phyloP scores from a whole-genome alignment of 2,113 vertebrate genomes.

The Typhlomys cinereus region DNA sequence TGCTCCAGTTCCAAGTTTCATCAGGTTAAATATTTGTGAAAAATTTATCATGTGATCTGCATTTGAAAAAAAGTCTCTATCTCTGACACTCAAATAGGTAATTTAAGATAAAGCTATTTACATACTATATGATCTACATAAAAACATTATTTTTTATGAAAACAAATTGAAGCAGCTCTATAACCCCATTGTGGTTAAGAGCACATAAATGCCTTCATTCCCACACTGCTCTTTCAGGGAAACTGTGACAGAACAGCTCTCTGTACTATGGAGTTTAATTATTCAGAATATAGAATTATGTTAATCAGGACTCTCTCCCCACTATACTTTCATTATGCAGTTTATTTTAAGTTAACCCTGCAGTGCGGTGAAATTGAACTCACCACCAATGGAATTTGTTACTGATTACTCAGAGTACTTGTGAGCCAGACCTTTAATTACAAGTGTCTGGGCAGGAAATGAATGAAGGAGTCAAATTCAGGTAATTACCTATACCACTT shows the following conservation, averaged over 20 bases:
- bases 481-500: not conserved
- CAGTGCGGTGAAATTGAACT: not conserved
- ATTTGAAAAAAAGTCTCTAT: no score
- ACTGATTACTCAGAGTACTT: not conserved
- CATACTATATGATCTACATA: not conserved
- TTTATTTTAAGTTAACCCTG: slow-evolving; percentile 6
- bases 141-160: not conserved
- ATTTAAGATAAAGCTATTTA: no score
- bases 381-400: not conserved
- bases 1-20: not conserved
- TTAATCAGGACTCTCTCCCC: not conserved
- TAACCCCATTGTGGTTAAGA: not conserved
- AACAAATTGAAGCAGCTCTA: not conserved
- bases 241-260: not conserved
- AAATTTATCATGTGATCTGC: no score
- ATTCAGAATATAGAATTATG: not conserved
- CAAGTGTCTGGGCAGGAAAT: not conserved
- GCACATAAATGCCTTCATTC: not conserved
- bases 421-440: not conserved
- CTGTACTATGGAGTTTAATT: not conserved
- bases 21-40: not conserved
- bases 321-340: not conserved
- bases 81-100: no score
- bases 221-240: not conserved
- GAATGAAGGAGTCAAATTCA: not conserved